Evolutionary conservation across 2,113 vertebrate species (phyloP).

Genomic region (Salvator merianae): DNA sequence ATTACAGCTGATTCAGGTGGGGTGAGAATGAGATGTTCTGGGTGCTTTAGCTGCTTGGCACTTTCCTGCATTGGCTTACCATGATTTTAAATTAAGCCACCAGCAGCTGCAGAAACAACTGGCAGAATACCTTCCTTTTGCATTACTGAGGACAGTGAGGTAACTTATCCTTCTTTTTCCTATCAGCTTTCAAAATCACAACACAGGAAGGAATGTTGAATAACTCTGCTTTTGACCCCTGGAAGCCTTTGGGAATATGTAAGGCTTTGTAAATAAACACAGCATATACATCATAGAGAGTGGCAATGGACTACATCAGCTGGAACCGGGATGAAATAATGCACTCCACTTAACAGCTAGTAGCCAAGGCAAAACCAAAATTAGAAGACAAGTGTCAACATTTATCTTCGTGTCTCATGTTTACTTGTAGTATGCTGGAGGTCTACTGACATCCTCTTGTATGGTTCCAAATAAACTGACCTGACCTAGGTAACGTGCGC

Average conservation of each 20-base stretch:
- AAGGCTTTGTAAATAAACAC: neutral
- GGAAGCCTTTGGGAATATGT: neutral
- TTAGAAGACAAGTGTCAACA: neutral
- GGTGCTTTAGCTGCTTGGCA: neutral
- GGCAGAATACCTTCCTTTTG: no score
- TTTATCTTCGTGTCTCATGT: neutral
- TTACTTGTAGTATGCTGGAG: neutral
- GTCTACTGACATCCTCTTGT: no score
- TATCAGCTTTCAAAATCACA: neutral
- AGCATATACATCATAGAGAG: neutral
- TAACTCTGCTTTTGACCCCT: neutral
- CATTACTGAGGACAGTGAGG: no score
- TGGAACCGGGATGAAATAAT: neutral
- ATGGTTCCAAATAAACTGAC: constrained; percentile 66
- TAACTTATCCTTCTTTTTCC: neutral
- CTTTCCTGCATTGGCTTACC: no score
- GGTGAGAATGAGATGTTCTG: no score
- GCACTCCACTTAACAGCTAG: neutral
- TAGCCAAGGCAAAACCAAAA: neutral
- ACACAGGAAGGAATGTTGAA: neutral
- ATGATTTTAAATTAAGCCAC: no score
- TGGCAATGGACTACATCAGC: neutral
- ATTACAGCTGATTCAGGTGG: no score
- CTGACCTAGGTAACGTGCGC: constrained; percentile 77
- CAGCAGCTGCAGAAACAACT: no score